Conservation (phyloP, 2,113 vertebrate genomes). For the Gavia stellata region DNA sequence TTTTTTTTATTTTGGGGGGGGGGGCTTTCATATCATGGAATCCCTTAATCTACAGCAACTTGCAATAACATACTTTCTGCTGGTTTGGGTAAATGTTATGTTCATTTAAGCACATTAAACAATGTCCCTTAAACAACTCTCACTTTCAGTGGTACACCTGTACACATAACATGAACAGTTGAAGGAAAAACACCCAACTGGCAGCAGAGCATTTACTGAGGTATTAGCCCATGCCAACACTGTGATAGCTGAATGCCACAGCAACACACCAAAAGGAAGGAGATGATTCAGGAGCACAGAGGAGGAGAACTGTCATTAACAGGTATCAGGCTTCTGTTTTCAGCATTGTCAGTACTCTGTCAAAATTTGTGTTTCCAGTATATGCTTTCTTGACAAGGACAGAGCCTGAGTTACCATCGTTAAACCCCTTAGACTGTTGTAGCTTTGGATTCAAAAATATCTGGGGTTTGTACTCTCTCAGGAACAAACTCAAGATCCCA, state of each 20-base stretch:
- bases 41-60: background rate
- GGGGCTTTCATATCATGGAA: background rate
- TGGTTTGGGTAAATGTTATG: background rate
- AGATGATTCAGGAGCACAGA: background rate
- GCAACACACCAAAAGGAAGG: background rate
- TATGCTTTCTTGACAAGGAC: background rate
- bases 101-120: background rate
- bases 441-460: background rate
- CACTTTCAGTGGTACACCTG: background rate
- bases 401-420: background rate
- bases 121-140: accelerated
- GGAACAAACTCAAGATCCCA: background rate
- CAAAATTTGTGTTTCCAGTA: background rate
- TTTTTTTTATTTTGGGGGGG: accelerated
- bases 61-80: background rate
- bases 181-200: background rate
- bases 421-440: background rate
- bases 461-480: background rate
- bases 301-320: background rate
- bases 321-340: background rate
- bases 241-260: background rate
- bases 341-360: background rate
- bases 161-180: accelerated
- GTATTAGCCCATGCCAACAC: background rate
- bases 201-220: background rate